phyloP scores from a whole-genome alignment of 2,888 invertebrate genomes.

The Eremobia ochroleuca region DNA sequence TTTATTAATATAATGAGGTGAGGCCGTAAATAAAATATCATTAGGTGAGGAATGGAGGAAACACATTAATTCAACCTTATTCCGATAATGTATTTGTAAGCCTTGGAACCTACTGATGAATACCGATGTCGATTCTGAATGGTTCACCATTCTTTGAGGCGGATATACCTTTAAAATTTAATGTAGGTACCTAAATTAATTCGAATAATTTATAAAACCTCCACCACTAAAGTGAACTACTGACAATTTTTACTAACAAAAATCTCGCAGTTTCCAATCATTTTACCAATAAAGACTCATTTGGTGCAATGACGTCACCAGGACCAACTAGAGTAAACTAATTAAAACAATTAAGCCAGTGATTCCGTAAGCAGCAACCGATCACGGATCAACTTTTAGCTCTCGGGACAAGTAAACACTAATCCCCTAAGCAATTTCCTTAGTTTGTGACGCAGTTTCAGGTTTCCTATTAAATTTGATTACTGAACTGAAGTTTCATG shows the following conservation, averaged over 20 bases:
- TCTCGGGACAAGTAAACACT: slow-evolving; percentile 32
- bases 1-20: slow-evolving; percentile 61
- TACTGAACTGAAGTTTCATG: slow-evolving; percentile 25
- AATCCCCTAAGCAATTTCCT: slow-evolving; percentile 33
- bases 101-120: slow-evolving; percentile 59
- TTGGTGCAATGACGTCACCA: slow-evolving; percentile 25
- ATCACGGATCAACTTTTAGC: slow-evolving; percentile 46
- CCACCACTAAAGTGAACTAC: background rate
- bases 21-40: slow-evolving; percentile 62
- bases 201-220: slow-evolving; percentile 3
- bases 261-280: slow-evolving; percentile 10
- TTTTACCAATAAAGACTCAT: slow-evolving; percentile 15
- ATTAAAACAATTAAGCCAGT: slow-evolving; percentile 44
- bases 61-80: slow-evolving; percentile 73
- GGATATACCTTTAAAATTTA: slow-evolving; percentile 3
- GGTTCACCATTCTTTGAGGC: background rate
- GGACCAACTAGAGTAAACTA: slow-evolving; percentile 32
- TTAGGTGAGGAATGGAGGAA: slow-evolving; percentile 68
- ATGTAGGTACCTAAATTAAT: slow-evolving; percentile 8
- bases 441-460: slow-evolving; percentile 26
- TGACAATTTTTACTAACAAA: slow-evolving; percentile 4
- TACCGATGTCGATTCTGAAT: slow-evolving; percentile 33
- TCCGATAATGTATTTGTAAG: slow-evolving; percentile 74
- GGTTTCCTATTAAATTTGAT: slow-evolving; percentile 23
- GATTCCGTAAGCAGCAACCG: slow-evolving; percentile 26